Conservation (phyloP, 2,888 invertebrate genomes). For the Ecdyonurus torrentis region DNA sequence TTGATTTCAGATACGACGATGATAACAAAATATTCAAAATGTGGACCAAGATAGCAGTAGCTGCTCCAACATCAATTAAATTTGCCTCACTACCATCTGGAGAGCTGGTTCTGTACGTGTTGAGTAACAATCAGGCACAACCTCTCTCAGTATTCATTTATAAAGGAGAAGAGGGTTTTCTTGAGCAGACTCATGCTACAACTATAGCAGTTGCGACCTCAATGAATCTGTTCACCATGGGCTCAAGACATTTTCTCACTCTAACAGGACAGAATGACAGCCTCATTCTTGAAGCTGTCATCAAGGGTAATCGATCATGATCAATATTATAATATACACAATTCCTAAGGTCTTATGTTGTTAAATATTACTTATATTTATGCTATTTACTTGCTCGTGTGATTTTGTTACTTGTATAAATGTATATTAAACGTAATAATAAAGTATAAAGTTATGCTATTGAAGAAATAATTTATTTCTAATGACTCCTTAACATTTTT, state of each 20-base stretch:
- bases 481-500: too few relatives aligned
- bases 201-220: background rate
- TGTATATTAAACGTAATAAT: too few relatives aligned
- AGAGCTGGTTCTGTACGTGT: constrained; percentile 6
- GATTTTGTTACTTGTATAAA: too few relatives aligned
- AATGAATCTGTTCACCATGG: background rate
- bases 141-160: constrained; percentile 3
- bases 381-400: too few relatives aligned
- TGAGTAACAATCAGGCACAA: background rate
- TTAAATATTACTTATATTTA: too few relatives aligned
- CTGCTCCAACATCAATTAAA: background rate
- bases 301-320: constrained; percentile 7
- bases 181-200: constrained; percentile 2
- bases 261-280: background rate
- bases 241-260: constrained; percentile 3
- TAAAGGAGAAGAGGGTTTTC: constrained; percentile 6
- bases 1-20: too few relatives aligned
- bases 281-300: background rate
- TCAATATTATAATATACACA: too few relatives aligned
- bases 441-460: too few relatives aligned
- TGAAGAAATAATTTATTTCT: too few relatives aligned
- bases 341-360: too few relatives aligned
- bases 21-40: too few relatives aligned
- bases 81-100: constrained; percentile 5
- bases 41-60: constrained; percentile 1